phyloP scores from a whole-genome alignment of 2,797 vertebrate species.

The Aplochiton taeniatus region DNA sequence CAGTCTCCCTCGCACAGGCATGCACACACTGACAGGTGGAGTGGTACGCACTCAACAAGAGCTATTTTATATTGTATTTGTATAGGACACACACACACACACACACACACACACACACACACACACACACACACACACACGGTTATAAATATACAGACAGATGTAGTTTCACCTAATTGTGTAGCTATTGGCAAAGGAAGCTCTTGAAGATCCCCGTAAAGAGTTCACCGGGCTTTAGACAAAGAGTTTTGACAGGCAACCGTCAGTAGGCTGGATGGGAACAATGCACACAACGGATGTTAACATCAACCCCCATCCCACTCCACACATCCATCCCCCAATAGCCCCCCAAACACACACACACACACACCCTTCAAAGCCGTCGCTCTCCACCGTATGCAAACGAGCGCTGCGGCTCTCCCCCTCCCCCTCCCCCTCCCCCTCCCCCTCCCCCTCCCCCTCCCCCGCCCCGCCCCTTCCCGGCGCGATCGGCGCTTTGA shows the following conservation, averaged over 20 bases:
- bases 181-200: not conserved
- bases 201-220: conserved; percentile 32
- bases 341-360: conserved; percentile 18
- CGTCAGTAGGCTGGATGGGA: conserved; percentile 43
- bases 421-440: conserved; percentile 4
- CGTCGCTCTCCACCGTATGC: conserved; percentile 68
- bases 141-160: not conserved
- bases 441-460: conserved; percentile 2
- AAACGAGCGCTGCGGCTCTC: conserved; percentile 67
- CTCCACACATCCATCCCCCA: conserved; percentile 30
- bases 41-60: not conserved
- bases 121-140: not conserved
- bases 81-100: no score
- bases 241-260: conserved; percentile 37
- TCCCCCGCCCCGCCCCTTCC: conserved; percentile 43
- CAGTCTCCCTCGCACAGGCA: conserved; percentile 7
- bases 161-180: not conserved
- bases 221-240: conserved; percentile 50
- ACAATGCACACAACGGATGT: conserved; percentile 66
- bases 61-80: no score
- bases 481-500: conserved; percentile 71
- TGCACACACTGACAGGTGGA: not conserved
- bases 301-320: conserved; percentile 48
- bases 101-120: not conserved
- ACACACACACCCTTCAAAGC: conserved; percentile 69